phyloP scores from a whole-genome alignment of 2,113 vertebrate genomes.

The Pedionomus torquatus region DNA sequence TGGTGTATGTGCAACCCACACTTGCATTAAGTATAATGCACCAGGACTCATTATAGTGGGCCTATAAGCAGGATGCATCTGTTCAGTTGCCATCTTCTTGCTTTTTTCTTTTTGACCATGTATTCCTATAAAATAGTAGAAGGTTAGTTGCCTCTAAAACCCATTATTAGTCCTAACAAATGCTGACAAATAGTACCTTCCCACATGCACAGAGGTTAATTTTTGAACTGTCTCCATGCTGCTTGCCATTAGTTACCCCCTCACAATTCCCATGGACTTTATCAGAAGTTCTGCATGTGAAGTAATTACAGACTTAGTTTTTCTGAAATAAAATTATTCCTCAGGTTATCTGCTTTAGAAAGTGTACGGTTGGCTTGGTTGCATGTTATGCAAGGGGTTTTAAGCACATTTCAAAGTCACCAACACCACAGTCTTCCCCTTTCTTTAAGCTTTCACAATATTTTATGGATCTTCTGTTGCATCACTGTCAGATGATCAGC shows the following conservation, averaged over 20 bases:
- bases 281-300: constrained; percentile 13
- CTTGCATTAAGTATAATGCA: background rate
- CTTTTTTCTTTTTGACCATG: background rate
- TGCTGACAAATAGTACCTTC: background rate
- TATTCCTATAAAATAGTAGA: constrained; percentile 12
- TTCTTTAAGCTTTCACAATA: background rate
- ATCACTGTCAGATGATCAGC: background rate
- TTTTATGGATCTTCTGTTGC: background rate
- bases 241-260: constrained; percentile 8
- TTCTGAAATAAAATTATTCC: constrained; percentile 29
- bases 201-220: background rate
- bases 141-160: background rate
- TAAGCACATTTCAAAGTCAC: constrained; percentile 32
- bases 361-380: background rate
- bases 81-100: background rate
- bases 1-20: background rate
- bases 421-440: background rate
- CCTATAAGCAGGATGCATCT: background rate
- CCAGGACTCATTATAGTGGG: background rate
- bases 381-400: constrained; percentile 10
- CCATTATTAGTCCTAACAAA: background rate
- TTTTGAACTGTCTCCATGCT: background rate
- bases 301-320: background rate
- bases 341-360: constrained; percentile 36
- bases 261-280: background rate